Evolutionary conservation across 2,888 invertebrate species (phyloP).

Genomic region (Orgyia antiqua): DNA sequence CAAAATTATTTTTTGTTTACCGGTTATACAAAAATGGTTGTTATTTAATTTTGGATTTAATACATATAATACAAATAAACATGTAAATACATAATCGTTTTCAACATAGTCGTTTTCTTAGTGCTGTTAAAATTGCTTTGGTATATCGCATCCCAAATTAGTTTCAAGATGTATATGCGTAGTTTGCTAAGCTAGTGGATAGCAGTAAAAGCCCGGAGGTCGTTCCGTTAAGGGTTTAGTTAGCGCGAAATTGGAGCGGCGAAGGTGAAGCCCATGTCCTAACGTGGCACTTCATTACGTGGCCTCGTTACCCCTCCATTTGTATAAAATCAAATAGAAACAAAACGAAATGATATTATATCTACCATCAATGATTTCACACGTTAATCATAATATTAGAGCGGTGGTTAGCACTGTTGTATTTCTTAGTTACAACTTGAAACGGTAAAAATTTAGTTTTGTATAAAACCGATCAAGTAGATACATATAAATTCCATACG

Average conservation of each 20-base stretch:
- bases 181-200: constrained; percentile 31
- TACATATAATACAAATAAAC: neutral
- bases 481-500: too few relatives aligned
- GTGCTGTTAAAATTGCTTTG: constrained; percentile 15
- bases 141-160: constrained; percentile 20
- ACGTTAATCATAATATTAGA: too few relatives aligned
- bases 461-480: too few relatives aligned
- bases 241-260: constrained; percentile 58
- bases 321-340: constrained; percentile 29
- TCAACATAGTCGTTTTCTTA: neutral
- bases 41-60: neutral
- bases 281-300: constrained; percentile 64
- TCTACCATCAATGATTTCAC: too few relatives aligned
- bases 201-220: constrained; percentile 47
- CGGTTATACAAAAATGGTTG: neutral
- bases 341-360: constrained; percentile 7
- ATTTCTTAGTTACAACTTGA: too few relatives aligned
- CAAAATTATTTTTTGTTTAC: constrained; percentile 29
- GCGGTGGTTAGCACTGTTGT: too few relatives aligned
- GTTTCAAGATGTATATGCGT: constrained; percentile 20
- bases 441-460: too few relatives aligned
- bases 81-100: too few relatives aligned
- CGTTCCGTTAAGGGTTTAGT: constrained; percentile 56
- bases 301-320: constrained; percentile 55
- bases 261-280: constrained; percentile 46